Evolutionary conservation across 2,797 vertebrate species (phyloP), one percentile per base, ranked within the genome.

Genomic region (Anabas testudineus): DNA sequence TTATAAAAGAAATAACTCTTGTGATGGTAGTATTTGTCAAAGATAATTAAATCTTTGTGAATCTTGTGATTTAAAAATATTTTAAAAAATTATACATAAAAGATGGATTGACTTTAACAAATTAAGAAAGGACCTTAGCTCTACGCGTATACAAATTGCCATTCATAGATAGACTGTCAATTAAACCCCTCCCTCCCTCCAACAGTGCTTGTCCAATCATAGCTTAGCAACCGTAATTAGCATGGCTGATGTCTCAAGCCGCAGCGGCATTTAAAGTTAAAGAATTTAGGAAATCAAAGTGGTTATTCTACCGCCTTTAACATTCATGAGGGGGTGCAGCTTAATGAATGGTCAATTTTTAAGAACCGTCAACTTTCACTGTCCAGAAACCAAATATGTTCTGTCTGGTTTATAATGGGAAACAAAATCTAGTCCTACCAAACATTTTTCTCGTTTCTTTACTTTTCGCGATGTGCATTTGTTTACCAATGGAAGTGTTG

Each of bases 401-500:
- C 51, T 16, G 22, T 73, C 74, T 76, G 66, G 55, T 61, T 61
- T 45, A 34, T 39, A 59, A 41, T 53, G 52, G 26, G 67, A 64
- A 67, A n/a, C n/a, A 64, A 30, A 61, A 4, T 32, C 39, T 71
- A 76, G 73, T 74, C 59, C 74, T 45, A 71, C 86, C 82, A 85
- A 83, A 89, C 77, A 45, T 69, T 68, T 39, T 79, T 83, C 75
- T 64, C 10, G 52, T 79, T 70, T 26, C 45, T 87, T 84, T 85
- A 45, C 34, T 81, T 88, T 81, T 61, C 12, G 76, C 78, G 74
- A 67, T 81, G 73, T 89, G 74, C 80, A 59, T 88, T 82, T 88
- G 90, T 93, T 93, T 91, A 91, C 89, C 88, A 81, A 87, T 88
- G 87, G 81, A 91, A 91, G 86, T 92, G 87, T 93, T 92, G 87